Evolutionary conservation across 2,888 invertebrate species (phyloP).

Genomic region (Lasioglossum oenotherae): DNA sequence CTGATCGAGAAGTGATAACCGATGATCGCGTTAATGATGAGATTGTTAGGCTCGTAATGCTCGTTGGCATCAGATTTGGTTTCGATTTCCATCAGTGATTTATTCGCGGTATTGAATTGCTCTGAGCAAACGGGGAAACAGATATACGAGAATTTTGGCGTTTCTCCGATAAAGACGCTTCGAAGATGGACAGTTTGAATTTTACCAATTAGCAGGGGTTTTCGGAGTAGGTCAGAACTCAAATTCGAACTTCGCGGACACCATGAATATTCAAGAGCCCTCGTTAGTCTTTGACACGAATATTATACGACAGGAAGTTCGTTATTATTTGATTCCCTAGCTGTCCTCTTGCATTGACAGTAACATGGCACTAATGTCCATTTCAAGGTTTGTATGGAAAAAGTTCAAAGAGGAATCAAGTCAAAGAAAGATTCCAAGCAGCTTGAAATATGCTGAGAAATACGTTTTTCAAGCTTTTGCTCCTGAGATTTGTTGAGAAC

Average conservation of each 20-base stretch:
- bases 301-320: not conserved
- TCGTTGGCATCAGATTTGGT: constrained; percentile 51
- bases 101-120: constrained; percentile 41
- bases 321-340: not conserved
- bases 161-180: not conserved
- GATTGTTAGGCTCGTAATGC: constrained; percentile 31
- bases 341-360: not conserved
- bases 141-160: not conserved
- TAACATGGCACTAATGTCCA: not conserved
- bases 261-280: not conserved
- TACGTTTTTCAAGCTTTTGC: not conserved
- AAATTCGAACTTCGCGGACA: not conserved
- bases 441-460: not conserved
- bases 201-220: not conserved
- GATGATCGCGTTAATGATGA: constrained; percentile 47
- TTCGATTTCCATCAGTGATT: constrained; percentile 50
- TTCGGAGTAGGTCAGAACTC: not conserved
- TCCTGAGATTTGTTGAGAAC: not conserved
- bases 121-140: not conserved
- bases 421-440: not conserved
- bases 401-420: not conserved
- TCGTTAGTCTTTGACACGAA: not conserved
- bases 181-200: constrained; percentile 14
- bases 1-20: not conserved
- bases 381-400: not conserved